Conservation (phyloP, 2,113 vertebrate genomes). For the Alexandromys fortis region DNA sequence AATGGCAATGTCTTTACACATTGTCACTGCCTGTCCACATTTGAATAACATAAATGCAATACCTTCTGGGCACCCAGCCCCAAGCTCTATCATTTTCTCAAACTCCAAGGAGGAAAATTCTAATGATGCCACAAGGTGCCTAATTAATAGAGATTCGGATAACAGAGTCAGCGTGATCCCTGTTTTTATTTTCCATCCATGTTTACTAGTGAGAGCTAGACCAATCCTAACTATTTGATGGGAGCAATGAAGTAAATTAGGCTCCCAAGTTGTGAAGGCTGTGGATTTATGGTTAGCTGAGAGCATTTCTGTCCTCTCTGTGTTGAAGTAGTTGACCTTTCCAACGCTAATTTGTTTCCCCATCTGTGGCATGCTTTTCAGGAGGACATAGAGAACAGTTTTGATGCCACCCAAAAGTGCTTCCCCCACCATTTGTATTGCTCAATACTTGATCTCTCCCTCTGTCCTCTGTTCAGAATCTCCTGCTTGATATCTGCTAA, state of each 20-base stretch:
- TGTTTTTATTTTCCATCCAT: background rate
- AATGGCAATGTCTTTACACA: conserved; percentile 31
- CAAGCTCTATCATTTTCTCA: conserved; percentile 27
- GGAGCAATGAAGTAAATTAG: background rate
- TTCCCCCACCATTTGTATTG: background rate
- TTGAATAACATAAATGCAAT: background rate
- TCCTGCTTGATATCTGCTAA: conserved; percentile 12
- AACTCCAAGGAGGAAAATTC: conserved; percentile 54
- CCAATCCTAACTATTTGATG: conserved; percentile 19
- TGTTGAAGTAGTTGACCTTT: conserved; percentile 28
- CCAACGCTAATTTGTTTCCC: conserved; percentile 60
- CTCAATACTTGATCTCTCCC: conserved; percentile 45
- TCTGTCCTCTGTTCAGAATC: conserved; percentile 42
- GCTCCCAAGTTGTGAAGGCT: conserved; percentile 5
- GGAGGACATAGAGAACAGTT: background rate
- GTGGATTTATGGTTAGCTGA: conserved; percentile 50
- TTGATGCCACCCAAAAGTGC: conserved; percentile 36
- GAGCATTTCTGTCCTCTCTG: conserved; percentile 19
- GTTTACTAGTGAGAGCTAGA: background rate
- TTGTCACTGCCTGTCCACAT: conserved; percentile 38
- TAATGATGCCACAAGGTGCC: conserved; percentile 17
- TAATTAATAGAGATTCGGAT: conserved; percentile 59
- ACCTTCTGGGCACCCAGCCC: conserved; percentile 18
- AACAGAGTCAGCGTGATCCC: background rate
- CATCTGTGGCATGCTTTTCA: conserved; percentile 46